Base-by-base conservation (phyloP, 2,797 vertebrate species). In the Onychomys leucogaster region DNA sequence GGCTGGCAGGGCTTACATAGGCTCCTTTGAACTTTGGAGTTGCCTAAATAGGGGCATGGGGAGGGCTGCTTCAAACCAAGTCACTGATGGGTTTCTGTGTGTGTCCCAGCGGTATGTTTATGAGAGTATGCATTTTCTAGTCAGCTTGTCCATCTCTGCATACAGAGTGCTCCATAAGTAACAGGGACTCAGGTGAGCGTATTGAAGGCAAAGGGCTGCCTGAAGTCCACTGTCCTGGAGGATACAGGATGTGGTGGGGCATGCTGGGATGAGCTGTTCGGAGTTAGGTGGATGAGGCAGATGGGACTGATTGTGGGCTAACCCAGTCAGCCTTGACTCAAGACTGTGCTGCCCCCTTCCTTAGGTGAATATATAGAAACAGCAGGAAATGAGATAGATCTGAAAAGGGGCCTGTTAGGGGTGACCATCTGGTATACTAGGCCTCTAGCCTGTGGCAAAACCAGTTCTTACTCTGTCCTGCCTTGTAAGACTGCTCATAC, bases 201-300 rank as follows among this genome's bases (percentile, higher is more conserved):
- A 5, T 6, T 17, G 32, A 46, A 34, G 55, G 46, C 25, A 6
- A 5, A 21, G 17, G 71, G 34, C 41, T 43, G 32, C 69, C 27
- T 11, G 5, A 5, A 49, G 86, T 29, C 80, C 49, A 32, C 46
- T 0, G 0, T 55, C 34, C 83, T 41, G 1, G 11, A 88, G 61
- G 52, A 29, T 55, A 5, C 14, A 37, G 57, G 84, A 52, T 8
- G 0, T 32, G 23, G 32, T 2, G 0, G 32, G 41, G 46, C 2
- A 17, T 17, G 0, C 14, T 11, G 41, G 23, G 63, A 21, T 41
- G 13, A 14, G 34, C 59, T 4, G 0, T 32, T 9, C 17, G 8
- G 57, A 52, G 32, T 55, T 21, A 14, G 27, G 6, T 7, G 14
- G 49, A 11, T 55, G 2, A 14, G 49, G 10, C 5, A 4, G 11